These are phyloP conservation scores for Eleginops maclovinus DNA, from an alignment of 2,113 vertebrate genomes.

Conservation along the genomic window DNA sequence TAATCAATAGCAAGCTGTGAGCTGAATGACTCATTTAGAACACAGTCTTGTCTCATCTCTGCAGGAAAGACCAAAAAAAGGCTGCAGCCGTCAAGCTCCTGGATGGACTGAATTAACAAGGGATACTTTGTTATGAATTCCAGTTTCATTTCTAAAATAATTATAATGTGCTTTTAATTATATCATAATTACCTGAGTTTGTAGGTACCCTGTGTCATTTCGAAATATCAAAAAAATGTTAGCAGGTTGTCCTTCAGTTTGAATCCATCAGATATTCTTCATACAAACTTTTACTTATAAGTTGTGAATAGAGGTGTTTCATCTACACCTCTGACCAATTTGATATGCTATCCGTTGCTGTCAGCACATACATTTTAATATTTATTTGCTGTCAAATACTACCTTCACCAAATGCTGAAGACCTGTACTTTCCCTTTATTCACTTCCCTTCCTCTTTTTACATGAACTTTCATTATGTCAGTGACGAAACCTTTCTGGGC, in stretches of 20 bases:
- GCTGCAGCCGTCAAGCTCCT: neutral
- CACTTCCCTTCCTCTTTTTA: neutral
- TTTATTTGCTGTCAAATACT: neutral
- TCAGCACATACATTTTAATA: neutral
- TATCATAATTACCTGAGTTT: neutral
- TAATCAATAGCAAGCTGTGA: neutral
- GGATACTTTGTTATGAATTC: neutral
- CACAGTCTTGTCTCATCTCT: neutral
- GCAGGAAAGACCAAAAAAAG: neutral
- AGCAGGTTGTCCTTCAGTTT: neutral
- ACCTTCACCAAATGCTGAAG: neutral
- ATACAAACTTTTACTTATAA: neutral
- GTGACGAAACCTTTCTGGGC: slow-evolving; percentile 1
- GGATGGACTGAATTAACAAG: neutral
- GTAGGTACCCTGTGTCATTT: neutral
- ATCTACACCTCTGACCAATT: neutral
- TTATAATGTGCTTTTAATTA: neutral
- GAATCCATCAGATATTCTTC: no score
- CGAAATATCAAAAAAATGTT: neutral
- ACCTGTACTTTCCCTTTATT: neutral
- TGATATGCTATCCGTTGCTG: neutral
- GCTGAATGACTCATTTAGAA: neutral
- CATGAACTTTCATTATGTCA: slow-evolving; percentile 9
- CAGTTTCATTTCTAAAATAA: neutral
- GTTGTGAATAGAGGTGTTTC: no score